These are phyloP conservation scores for Stenolophus ochropezus DNA, from an alignment of 2,888 invertebrate genomes.

Conservation along the genomic window DNA sequence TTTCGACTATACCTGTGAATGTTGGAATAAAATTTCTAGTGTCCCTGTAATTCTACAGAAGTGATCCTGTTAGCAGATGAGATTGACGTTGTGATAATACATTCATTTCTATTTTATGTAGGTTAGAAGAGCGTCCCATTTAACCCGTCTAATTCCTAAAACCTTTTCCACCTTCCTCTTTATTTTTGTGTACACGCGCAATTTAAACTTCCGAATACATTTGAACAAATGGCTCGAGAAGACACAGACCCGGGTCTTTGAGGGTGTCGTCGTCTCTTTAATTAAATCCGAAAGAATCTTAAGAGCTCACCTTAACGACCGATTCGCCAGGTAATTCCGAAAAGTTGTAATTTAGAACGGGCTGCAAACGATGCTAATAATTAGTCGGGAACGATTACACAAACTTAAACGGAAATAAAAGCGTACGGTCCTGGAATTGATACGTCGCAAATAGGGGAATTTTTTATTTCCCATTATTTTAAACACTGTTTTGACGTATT, in stretches of 20 bases:
- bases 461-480: constrained; percentile 1
- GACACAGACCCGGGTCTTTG: constrained; percentile 1
- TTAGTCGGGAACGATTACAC: constrained; percentile 56
- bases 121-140: not conserved
- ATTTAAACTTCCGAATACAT: constrained; percentile 47
- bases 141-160: not conserved
- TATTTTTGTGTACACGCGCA: constrained; percentile 35
- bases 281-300: constrained; percentile 60
- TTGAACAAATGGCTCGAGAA: constrained; percentile 34
- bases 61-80: not conserved
- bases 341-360: constrained; percentile 56
- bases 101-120: not conserved
- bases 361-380: constrained; percentile 52
- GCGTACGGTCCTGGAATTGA: constrained; percentile 41
- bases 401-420: constrained; percentile 49
- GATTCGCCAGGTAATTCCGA: constrained; percentile 59
- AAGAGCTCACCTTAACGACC: constrained; percentile 58
- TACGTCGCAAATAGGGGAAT: constrained; percentile 33
- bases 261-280: constrained; percentile 41
- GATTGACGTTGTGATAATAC: not conserved
- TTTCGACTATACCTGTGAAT: too few species aligned
- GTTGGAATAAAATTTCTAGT: too few species aligned
- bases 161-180: not conserved
- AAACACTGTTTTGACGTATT: too few species aligned
- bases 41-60: not conserved